phyloP scores from a whole-genome alignment of 2,888 invertebrate species.

The Camptogramma bilineatum region DNA sequence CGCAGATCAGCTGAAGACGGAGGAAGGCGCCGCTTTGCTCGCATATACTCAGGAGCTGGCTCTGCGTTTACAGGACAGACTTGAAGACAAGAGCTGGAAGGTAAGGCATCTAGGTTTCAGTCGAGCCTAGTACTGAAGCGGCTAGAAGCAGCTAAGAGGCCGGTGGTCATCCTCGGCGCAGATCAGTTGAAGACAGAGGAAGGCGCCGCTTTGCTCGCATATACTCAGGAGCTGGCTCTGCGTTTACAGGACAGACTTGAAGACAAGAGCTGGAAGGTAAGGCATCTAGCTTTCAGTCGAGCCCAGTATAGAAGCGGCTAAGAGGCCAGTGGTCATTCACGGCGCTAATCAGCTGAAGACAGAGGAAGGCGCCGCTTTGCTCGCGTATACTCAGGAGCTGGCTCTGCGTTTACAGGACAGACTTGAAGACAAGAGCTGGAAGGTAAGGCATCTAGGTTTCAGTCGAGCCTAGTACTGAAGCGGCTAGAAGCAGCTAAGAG shows the following conservation, averaged over 20 bases:
- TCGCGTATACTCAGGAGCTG: constrained; percentile 90
- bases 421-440: constrained; percentile 81
- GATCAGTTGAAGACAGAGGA: constrained; percentile 92
- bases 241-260: constrained; percentile 82
- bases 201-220: constrained; percentile 90
- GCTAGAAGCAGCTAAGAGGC: constrained; percentile 92
- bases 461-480: no score
- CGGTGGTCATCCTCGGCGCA: constrained; percentile 97
- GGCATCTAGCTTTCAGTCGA: no score
- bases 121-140: constrained; percentile 84
- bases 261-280: constrained; percentile 83
- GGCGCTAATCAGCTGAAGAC: constrained; percentile 94
- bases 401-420: constrained; percentile 86
- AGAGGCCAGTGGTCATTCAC: constrained; percentile 96
- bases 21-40: constrained; percentile 92
- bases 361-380: constrained; percentile 90
- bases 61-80: constrained; percentile 81
- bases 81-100: constrained; percentile 83
- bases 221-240: constrained; percentile 90
- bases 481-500: no score
- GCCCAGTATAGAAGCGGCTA: constrained; percentile 92
- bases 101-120: no score
- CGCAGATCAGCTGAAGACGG: constrained; percentile 91
- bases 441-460: no score
- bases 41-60: constrained; percentile 91